Evolutionary conservation across 2,797 vertebrate species (phyloP).

Genomic region (Anguilla marmorata): DNA sequence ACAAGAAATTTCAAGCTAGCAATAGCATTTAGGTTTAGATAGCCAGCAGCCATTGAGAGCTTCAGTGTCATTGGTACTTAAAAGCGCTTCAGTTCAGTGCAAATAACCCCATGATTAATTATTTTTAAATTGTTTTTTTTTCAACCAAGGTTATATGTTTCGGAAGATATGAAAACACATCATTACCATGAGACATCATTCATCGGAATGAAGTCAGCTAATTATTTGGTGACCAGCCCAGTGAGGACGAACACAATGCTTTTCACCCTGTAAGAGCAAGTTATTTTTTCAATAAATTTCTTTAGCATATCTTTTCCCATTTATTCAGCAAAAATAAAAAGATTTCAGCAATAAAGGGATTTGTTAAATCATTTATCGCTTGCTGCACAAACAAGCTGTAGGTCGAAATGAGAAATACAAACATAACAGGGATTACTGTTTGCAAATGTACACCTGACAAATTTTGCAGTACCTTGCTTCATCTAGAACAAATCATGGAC

Average conservation of each 20-base stretch:
- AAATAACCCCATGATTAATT: neutral
- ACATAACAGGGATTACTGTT: slow-evolving; percentile 33
- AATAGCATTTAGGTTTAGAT: neutral
- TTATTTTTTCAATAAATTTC: neutral
- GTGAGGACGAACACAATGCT: neutral
- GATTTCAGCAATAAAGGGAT: neutral
- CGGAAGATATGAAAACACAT: neutral
- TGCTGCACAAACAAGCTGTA: slow-evolving; percentile 31
- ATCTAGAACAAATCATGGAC: slow-evolving; percentile 62
- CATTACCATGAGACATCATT: neutral
- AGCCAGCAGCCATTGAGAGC: neutral
- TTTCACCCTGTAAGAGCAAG: neutral
- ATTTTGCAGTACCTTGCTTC: slow-evolving; percentile 44
- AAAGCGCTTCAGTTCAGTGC: neutral
- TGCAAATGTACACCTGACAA: slow-evolving; percentile 35
- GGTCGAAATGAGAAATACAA: slow-evolving; percentile 25
- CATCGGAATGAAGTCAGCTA: neutral
- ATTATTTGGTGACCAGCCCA: neutral
- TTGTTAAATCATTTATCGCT: neutral
- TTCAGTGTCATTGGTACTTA: neutral
- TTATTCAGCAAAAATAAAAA: neutral
- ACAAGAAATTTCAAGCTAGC: neutral
- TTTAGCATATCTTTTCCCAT: neutral
- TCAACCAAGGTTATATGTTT: neutral
- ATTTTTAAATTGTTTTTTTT: neutral